These are phyloP conservation scores for Clarias platycephalus DNA, from an alignment of 2,797 vertebrate species.

Conservation along the genomic window DNA sequence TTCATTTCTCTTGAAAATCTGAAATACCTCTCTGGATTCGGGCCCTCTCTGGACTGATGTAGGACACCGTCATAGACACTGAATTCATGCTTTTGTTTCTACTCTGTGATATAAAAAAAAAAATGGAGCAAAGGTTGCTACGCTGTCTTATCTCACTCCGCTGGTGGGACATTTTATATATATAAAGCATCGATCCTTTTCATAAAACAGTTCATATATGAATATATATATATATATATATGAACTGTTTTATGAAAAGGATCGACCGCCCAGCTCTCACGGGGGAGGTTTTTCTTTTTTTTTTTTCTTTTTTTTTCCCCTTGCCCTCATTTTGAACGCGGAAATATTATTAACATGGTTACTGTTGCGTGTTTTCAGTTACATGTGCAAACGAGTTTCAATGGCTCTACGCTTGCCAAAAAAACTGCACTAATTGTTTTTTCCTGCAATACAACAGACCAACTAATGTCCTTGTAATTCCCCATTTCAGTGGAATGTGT, in stretches of 20 bases:
- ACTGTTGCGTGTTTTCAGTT: slow-evolving; percentile 64
- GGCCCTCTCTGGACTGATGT: background rate
- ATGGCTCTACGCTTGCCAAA: slow-evolving; percentile 60
- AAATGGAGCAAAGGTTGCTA: slow-evolving; percentile 31
- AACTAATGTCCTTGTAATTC: slow-evolving; percentile 55
- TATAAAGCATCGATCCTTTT: too few species aligned
- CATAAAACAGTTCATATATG: too few species aligned
- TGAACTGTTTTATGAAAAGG: background rate
- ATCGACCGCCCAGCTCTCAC: background rate
- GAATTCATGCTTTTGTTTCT: slow-evolving; percentile 7
- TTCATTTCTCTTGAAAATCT: slow-evolving; percentile 40
- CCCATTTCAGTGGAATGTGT: slow-evolving; percentile 41
- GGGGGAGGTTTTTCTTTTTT: slow-evolving; percentile 7
- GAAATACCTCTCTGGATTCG: slow-evolving; percentile 23
- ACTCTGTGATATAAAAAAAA: background rate
- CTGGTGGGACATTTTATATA: too few species aligned
- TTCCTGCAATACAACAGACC: slow-evolving; percentile 51
- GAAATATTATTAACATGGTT: slow-evolving; percentile 62
- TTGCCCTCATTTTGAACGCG: slow-evolving; percentile 58
- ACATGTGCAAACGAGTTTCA: slow-evolving; percentile 60
- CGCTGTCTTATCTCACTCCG: slow-evolving; percentile 5
- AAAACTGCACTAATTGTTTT: slow-evolving; percentile 58
- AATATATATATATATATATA: background rate
- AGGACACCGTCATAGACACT: background rate
- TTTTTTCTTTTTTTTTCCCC: slow-evolving; percentile 22